Evolutionary conservation across 2,888 invertebrate species (phyloP).

Genomic region (Uloborus plumipes): DNA sequence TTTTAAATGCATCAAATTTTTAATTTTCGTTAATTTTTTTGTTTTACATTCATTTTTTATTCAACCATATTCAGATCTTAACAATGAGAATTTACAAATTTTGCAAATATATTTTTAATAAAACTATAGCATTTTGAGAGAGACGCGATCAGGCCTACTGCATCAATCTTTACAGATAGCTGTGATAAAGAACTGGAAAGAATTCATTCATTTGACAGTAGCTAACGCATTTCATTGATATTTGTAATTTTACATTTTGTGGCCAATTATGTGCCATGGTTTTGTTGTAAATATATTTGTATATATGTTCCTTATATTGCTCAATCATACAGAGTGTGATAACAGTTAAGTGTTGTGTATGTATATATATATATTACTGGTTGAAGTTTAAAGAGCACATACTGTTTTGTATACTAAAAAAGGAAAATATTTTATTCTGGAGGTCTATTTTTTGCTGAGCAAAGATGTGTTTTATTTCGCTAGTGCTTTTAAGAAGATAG

Average conservation of each 20-base stretch:
- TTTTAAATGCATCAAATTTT: too few relatives aligned
- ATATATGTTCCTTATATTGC: constrained; percentile 48
- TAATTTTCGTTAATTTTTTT: too few relatives aligned
- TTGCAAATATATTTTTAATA: too few relatives aligned
- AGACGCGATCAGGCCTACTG: too few relatives aligned
- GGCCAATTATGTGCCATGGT: constrained; percentile 50
- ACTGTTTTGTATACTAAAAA: too few relatives aligned
- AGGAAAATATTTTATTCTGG: too few relatives aligned
- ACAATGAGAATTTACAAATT: too few relatives aligned
- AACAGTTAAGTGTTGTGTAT: constrained; percentile 9
- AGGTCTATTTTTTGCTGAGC: neutral
- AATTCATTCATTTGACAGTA: neutral
- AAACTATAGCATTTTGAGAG: too few relatives aligned
- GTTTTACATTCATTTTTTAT: too few relatives aligned
- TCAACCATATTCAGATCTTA: too few relatives aligned
- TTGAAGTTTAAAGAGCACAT: too few relatives aligned
- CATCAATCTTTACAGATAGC: constrained; percentile 26
- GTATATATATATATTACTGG: constrained; percentile 3
- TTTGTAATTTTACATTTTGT: constrained; percentile 2
- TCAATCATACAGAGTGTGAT: constrained; percentile 59
- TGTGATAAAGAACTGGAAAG: constrained; percentile 41
- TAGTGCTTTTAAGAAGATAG: neutral
- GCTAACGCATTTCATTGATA: neutral
- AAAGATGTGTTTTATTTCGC: neutral
- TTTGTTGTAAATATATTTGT: constrained; percentile 43